Conservation (phyloP, 2,888 invertebrate species). For the Nineta flava region DNA sequence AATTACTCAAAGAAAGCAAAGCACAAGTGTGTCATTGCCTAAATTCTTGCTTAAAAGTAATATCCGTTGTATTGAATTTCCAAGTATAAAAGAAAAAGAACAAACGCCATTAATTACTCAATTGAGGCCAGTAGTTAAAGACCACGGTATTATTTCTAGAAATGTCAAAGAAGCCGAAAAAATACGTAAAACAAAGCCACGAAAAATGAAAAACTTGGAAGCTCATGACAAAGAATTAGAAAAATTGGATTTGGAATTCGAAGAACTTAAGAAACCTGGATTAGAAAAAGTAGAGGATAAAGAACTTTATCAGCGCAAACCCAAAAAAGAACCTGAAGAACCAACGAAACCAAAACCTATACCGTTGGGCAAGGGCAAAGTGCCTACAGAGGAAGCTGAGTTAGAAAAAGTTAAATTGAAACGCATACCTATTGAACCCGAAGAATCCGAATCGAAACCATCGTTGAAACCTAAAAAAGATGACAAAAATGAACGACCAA, state of each 20-base stretch:
- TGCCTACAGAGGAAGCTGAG: conserved; percentile 17
- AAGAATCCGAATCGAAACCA: conserved; percentile 20
- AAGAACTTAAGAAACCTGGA: conserved; percentile 23
- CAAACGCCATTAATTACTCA: conserved; percentile 22
- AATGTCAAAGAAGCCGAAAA: conserved; percentile 31
- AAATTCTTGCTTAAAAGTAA: conserved; percentile 55
- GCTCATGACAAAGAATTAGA: conserved; percentile 28
- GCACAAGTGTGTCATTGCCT: conserved; percentile 29
- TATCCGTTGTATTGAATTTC: conserved; percentile 37
- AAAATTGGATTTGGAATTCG: conserved; percentile 28
- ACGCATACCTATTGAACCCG: conserved; percentile 21
- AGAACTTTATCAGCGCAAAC: conserved; percentile 18
- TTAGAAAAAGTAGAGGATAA: conserved; percentile 23
- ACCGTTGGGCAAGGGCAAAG: conserved; percentile 21
- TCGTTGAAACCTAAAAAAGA: conserved; percentile 23
- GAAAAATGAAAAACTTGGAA: conserved; percentile 25
- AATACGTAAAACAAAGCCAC: conserved; percentile 22
- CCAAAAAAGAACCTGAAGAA: conserved; percentile 13
- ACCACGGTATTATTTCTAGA: conserved; percentile 29
- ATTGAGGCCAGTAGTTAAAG: conserved; percentile 22
- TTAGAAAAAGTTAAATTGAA: conserved; percentile 20
- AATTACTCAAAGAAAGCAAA: conserved; percentile 19
- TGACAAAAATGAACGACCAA: conserved; percentile 19
- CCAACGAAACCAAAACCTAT: conserved; percentile 10
- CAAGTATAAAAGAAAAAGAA: conserved; percentile 22